Evolutionary conservation across 2,113 vertebrate species (phyloP), one percentile per base, ranked within the genome.

Genomic region (Enhydra lutris): DNA sequence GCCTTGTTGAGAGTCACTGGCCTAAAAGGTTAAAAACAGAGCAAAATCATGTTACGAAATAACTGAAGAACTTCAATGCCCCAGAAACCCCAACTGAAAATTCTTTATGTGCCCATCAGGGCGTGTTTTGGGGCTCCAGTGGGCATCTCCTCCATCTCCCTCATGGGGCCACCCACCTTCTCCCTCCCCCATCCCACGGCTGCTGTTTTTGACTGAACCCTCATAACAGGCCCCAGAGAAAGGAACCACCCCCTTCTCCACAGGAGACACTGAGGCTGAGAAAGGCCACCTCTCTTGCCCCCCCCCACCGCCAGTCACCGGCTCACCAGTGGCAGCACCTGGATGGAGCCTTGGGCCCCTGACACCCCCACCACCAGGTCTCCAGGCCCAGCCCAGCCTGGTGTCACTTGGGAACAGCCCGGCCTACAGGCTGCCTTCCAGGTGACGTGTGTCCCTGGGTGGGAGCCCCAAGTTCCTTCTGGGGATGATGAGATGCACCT

Each of bases 301-400:
- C 45, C 2, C 0, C 0, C 12, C 17, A 39, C 24, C 36, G 17
- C 6, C 0, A 0, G 10, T 67, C 34, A 4, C 20, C 1, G 9
- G 31, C 2, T 61, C 50, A 42, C 23, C 13, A 24, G 79, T 0
- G 2, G 20, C 93, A 63, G 45, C 18, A 24, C n/a, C 80, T 31
- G 21, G 39, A 65, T 6, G 12, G 12, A 31, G 31, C 31, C 63
- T 31, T 67, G 31, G n/a, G 13, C 20, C 20, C 36, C 63, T 21
- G 31, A 71, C 0, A 23, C 34, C 59, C 29, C 39, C 6, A 2
- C 31, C 67, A 17, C 69, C 14, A 10, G 23, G 47, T n/a, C 39
- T n/a, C 52, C 7, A 14, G 74, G 39, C 50, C 31, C 31, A 47
- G 39, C 50, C 31, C 31, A 47, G 45, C 76, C 78, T 2, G 7